A percentile compares a stretch with the other conserved stretches of the same genome.
phyloP scores from a whole-genome alignment of 2,797 vertebrate species.

The Lateolabrax maculatus region DNA sequence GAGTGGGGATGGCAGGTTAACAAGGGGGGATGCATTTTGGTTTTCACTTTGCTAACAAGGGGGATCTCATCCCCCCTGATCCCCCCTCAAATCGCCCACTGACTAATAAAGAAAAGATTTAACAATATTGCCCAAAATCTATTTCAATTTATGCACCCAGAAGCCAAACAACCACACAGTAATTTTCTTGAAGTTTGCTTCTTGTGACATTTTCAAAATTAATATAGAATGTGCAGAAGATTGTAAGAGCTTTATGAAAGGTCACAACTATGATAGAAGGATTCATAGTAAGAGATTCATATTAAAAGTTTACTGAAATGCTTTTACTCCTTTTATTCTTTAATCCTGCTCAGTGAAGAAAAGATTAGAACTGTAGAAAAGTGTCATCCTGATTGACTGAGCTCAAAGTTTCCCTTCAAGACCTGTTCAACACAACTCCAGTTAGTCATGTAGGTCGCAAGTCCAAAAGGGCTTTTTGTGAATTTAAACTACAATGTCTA shows the following conservation, averaged over 20 bases:
- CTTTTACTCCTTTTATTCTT: neutral
- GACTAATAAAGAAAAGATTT: neutral
- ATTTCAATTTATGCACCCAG: neutral
- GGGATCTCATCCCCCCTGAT: no score
- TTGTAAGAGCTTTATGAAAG: constrained; percentile 37
- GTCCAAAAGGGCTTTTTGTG: neutral
- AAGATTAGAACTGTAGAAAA: constrained; percentile 4
- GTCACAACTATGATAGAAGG: constrained; percentile 31
- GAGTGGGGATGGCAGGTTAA: no score
- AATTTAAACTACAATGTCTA: neutral
- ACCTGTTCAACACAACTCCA: neutral
- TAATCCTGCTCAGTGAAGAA: neutral
- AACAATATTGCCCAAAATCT: neutral
- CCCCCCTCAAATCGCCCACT: no score
- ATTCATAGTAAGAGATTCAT: constrained; percentile 11
- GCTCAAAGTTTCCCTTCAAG: neutral
- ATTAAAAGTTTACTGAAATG: constrained; percentile 16
- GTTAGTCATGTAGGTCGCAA: neutral
- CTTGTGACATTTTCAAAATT: constrained; percentile 38
- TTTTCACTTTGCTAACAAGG: no score
- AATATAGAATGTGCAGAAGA: constrained; percentile 24
- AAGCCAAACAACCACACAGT: neutral
- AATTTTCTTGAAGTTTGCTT: constrained; percentile 4
- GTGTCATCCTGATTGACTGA: neutral
- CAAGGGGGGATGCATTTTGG: no score